These are phyloP conservation scores for Rhabditoides inermis DNA, from an alignment of 2,888 invertebrate genomes.

Conservation along the genomic window DNA sequence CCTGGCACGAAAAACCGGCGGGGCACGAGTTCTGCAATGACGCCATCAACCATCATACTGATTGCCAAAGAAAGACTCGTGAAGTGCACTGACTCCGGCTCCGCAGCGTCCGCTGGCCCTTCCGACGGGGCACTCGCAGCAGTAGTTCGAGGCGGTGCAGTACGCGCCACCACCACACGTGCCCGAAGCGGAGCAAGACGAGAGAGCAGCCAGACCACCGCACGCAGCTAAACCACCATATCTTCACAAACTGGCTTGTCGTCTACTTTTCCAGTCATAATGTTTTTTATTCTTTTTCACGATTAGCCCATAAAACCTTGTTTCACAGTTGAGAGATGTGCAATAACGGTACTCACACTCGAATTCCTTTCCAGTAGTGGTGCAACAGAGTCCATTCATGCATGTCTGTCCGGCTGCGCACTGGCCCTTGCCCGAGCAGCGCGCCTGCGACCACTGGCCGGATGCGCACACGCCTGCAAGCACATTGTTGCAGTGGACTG, in stretches of 20 bases:
- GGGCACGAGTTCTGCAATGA: constrained; percentile 14
- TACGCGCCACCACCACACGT: constrained; percentile 15
- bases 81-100: too few species aligned
- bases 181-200: constrained; percentile 12
- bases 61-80: too few species aligned
- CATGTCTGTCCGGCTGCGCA: constrained; percentile 23
- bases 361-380: constrained; percentile 18
- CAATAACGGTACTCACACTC: constrained; percentile 10
- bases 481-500: too few species aligned
- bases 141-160: constrained; percentile 32
- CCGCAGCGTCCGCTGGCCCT: constrained; percentile 24
- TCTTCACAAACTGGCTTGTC: too few species aligned
- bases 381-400: constrained; percentile 34
- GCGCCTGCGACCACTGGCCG: constrained; percentile 21
- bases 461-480: constrained; percentile 25
- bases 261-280: too few species aligned
- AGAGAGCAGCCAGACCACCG: constrained; percentile 25
- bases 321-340: too few species aligned
- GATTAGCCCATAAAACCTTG: too few species aligned
- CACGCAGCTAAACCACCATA: too few species aligned
- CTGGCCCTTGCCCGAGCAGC: constrained; percentile 26
- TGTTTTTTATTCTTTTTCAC: too few species aligned
- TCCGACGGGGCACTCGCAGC: constrained; percentile 38
- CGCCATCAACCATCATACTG: too few species aligned
- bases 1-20: constrained; percentile 23